A percentile compares a stretch with the other conserved stretches of the same genome.
Evolutionary conservation across 2,113 vertebrate genomes (phyloP).

Genomic region (Macroglossus sobrinus): DNA sequence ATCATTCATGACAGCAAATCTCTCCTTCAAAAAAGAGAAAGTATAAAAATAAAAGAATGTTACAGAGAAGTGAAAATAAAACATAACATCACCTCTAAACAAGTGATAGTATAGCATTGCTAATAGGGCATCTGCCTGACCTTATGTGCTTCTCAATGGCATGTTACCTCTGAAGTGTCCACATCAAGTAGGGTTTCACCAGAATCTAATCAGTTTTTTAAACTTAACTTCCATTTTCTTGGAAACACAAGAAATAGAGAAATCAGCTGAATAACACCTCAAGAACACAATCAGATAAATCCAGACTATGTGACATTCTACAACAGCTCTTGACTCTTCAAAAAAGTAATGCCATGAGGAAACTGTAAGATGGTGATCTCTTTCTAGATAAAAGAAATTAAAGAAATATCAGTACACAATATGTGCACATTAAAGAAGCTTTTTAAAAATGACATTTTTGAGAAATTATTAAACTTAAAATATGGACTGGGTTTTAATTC

Average conservation of each 20-base stretch:
- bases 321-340: background rate
- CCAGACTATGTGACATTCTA: background rate
- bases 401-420: background rate
- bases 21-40: background rate
- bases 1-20: background rate
- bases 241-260: background rate
- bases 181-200: background rate
- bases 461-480: background rate
- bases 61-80: background rate
- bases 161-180: background rate
- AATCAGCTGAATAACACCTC: background rate
- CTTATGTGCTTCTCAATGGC: background rate
- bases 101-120: background rate
- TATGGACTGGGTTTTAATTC: background rate
- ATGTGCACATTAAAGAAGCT: background rate
- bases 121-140: fast-evolving
- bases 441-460: background rate
- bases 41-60: background rate
- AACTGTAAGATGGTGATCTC: background rate
- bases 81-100: background rate
- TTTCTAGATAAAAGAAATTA: background rate
- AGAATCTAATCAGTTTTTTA: background rate
- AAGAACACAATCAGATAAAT: background rate
- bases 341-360: background rate
- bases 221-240: background rate